Evolutionary conservation across 2,888 invertebrate genomes (phyloP), one percentile per base, ranked within the genome.

Genomic region (Athalia rosae): DNA sequence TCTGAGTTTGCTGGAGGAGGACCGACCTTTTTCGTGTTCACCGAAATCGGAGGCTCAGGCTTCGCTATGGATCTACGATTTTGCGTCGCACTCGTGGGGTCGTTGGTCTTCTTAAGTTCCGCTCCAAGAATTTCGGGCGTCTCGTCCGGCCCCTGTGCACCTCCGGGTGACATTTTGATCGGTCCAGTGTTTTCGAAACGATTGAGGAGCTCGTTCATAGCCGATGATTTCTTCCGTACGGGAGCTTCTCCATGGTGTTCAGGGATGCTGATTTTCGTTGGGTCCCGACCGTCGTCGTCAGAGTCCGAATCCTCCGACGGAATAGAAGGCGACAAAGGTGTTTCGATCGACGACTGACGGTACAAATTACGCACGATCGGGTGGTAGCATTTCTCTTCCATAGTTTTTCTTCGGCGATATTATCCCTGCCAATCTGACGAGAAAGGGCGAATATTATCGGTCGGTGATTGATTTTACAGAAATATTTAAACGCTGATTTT

Each of bases 331-430:
- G 85, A 82, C 28, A 87, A 76, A 63, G 84, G 82, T 15, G 83
- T 87, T 84, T 89, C 89, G 11, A 84, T 67, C 4, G 86, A 87
- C 13, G 86, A 86, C 81, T 87, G 87, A 74, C 88, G 81, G 77
- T 81, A 88, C 76, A 88, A 83, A 78, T 84, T 80, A 73, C 80
- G 81, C 66, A 81, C 80, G 59, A 82, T 76, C 4, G 88, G 87
- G 80, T 82, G 74, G 15, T 79, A 53, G 63, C 77, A 43, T 78
- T 79, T 76, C n/a, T 79, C 67, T n/a, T 77, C 78, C 78, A 80
- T 79, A 9, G 4, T 63, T 5, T 28, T 61, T 58, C 59, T 58
- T 64, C n/a, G 53, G 7, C 9, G 13, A 41, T 66, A 4, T n/a
- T 3, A 69, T 59, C 59, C 41, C 61, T 41, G n/a, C 61, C 28